Evolutionary conservation across 2,113 vertebrate species (phyloP).

Genomic region (Lontra canadensis): DNA sequence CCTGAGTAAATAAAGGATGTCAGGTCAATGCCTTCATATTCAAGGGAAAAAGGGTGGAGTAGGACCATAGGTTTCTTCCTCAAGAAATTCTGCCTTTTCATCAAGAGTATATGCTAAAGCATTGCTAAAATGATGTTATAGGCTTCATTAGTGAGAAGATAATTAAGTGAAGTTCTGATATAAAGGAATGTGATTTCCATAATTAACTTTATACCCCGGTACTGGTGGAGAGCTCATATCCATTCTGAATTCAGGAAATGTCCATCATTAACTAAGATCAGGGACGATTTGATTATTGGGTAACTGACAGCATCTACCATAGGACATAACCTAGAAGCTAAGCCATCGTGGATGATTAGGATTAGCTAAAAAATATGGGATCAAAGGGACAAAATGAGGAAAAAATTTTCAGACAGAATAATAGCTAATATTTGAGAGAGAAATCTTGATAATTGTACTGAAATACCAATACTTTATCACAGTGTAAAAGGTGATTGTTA

Average conservation of each 20-base stretch:
- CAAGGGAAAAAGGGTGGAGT: neutral
- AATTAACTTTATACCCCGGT: neutral
- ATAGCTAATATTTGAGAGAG: neutral
- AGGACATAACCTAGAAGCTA: neutral
- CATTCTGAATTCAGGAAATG: neutral
- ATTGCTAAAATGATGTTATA: neutral
- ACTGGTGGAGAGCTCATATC: neutral
- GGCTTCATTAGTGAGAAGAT: neutral
- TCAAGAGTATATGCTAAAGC: neutral
- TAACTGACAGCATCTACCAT: neutral
- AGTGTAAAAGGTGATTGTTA: neutral
- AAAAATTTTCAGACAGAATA: neutral
- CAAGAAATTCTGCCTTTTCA: neutral
- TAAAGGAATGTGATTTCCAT: neutral
- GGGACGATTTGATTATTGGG: neutral
- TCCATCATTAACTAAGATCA: neutral
- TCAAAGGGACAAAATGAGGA: neutral
- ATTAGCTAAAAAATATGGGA: neutral
- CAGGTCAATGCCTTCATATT: neutral
- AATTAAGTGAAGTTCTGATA: neutral
- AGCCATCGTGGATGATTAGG: neutral
- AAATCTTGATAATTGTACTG: neutral
- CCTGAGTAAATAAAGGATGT: neutral
- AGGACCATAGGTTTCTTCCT: neutral
- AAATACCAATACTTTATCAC: neutral